Conservation (phyloP, 2,797 vertebrate species). For the Acipenser oxyrinchus region DNA sequence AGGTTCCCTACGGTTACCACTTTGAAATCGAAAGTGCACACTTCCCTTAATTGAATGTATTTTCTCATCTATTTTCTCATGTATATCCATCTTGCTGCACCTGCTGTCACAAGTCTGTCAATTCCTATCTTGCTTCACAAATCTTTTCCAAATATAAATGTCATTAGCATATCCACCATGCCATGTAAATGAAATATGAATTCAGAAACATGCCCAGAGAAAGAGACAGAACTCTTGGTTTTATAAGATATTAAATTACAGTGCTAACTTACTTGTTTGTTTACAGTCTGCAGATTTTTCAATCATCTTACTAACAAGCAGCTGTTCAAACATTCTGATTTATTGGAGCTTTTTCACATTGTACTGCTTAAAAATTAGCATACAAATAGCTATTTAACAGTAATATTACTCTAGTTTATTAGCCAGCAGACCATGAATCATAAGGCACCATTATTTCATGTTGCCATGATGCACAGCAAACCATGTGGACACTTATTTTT, state of each 20-base stretch:
- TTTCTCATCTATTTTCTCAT: no score
- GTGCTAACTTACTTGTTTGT: neutral
- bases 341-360: slow-evolving; percentile 1
- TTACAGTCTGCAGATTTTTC: neutral
- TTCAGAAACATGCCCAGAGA: slow-evolving; percentile 15
- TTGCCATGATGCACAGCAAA: neutral
- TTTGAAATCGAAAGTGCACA: no score
- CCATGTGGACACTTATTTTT: neutral
- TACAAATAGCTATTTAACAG: slow-evolving; percentile 12
- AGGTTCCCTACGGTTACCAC: no score
- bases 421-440: neutral
- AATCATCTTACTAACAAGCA: neutral
- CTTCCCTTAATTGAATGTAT: no score
- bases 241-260: neutral
- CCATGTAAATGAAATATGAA: slow-evolving; percentile 12
- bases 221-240: neutral
- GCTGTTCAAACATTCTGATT: neutral
- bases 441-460: neutral
- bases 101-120: slow-evolving; percentile 17
- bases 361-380: slow-evolving; percentile 7
- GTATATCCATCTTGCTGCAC: slow-evolving; percentile 2
- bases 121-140: slow-evolving; percentile 13
- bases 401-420: slow-evolving; percentile 6
- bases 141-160: slow-evolving; percentile 17
- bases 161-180: slow-evolving; percentile 24